Evolutionary conservation across 2,888 invertebrate species (phyloP).

Genomic region (Caenorhabditis sinica): DNA sequence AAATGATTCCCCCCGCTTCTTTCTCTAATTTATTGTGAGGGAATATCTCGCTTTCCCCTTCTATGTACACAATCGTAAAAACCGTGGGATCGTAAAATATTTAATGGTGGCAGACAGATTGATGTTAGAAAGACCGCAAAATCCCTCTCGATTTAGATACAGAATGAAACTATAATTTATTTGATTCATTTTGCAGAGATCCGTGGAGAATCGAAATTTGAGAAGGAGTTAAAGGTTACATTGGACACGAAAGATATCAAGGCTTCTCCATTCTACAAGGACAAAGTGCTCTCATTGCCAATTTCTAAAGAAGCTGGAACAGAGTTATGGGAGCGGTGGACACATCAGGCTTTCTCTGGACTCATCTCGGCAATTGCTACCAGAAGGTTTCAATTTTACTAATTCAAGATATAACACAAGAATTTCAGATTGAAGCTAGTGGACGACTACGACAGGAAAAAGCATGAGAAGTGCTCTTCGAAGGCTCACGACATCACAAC

Average conservation of each 20-base stretch:
- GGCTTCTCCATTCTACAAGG: conserved; percentile 54
- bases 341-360: conserved; percentile 62
- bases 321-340: conserved; percentile 61
- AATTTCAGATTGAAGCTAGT: conserved; percentile 49
- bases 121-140: conserved; percentile 18
- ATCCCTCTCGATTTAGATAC: conserved; percentile 7
- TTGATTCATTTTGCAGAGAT: conserved; percentile 11
- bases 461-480: conserved; percentile 62
- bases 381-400: conserved; percentile 29
- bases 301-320: conserved; percentile 41
- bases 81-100: conserved; percentile 23
- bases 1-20: not conserved
- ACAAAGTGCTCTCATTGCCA: conserved; percentile 37
- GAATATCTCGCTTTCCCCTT: conserved; percentile 7
- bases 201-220: conserved; percentile 8
- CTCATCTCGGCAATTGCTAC: conserved; percentile 63
- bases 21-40: conserved; percentile 28
- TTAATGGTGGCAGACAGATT: conserved; percentile 34
- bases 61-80: conserved; percentile 35
- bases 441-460: conserved; percentile 32
- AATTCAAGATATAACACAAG: not conserved
- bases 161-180: not conserved
- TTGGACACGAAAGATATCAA: conserved; percentile 41
- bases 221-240: conserved; percentile 35
- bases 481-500: conserved; percentile 60